A percentile compares a stretch with the other conserved stretches of the same genome.
These are phyloP conservation scores for Danio tinwini DNA, from an alignment of 2,797 vertebrate genomes.

Conservation along the genomic window DNA sequence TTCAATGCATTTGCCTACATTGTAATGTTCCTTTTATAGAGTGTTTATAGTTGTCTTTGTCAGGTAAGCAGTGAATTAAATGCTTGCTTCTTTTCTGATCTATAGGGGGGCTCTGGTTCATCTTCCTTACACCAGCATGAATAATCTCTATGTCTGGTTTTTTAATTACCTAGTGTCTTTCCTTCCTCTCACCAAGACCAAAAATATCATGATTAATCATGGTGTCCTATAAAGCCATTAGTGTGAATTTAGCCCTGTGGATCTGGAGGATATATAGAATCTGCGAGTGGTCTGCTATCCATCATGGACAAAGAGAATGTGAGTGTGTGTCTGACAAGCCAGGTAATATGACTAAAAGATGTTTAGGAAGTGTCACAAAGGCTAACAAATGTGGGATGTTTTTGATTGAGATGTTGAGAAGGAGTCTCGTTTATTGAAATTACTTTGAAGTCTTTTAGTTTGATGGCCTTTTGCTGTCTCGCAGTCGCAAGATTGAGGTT, in stretches of 20 bases:
- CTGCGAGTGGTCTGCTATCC: conserved; percentile 55
- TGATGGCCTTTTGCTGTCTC: conserved; percentile 3
- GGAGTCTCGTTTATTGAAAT: conserved; percentile 27
- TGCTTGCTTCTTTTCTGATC: conserved; percentile 35
- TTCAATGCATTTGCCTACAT: background rate
- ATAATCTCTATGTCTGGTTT: conserved; percentile 50
- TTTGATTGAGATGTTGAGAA: conserved; percentile 58
- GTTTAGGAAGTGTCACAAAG: conserved; percentile 49
- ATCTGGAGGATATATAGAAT: conserved; percentile 45
- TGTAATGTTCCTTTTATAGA: conserved; percentile 8
- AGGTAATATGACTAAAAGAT: conserved; percentile 36
- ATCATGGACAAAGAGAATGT: conserved; percentile 43
- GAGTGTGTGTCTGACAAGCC: conserved; percentile 34
- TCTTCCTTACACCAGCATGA: conserved; percentile 37
- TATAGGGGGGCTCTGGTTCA: conserved; percentile 41
- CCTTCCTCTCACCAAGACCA: conserved; percentile 51
- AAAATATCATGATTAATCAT: conserved; percentile 66
- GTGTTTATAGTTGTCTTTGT: background rate
- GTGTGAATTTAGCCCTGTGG: conserved; percentile 64
- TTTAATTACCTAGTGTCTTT: conserved; percentile 56
- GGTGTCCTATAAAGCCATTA: conserved; percentile 60
- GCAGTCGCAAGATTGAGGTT: conserved; percentile 33
- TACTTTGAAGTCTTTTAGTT: conserved; percentile 36
- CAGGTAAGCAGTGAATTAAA: conserved; percentile 21
- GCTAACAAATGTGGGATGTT: conserved; percentile 43